Conservation (phyloP, 2,888 invertebrate species). For the Harmothoe impar region DNA sequence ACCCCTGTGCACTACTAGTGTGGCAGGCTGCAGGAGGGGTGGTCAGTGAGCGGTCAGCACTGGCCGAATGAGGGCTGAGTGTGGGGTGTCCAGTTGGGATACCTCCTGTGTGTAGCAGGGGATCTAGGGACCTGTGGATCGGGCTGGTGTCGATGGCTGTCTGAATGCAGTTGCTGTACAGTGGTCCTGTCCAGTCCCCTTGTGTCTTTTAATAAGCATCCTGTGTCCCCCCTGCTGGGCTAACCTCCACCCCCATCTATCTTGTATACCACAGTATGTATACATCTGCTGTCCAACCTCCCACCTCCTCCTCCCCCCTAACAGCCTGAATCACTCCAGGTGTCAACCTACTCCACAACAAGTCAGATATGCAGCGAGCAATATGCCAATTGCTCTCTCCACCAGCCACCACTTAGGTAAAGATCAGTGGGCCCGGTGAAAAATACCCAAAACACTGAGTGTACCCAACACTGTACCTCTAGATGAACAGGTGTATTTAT, state of each 20-base stretch:
- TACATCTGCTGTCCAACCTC: not conserved
- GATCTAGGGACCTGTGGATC: not conserved
- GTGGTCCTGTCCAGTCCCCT: conserved; percentile 4
- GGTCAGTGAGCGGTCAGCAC: conserved; percentile 14
- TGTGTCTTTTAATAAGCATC: conserved; percentile 39
- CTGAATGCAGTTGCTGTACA: not conserved
- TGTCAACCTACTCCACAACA: conserved; percentile 19
- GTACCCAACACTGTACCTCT: not conserved
- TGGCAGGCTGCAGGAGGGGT: not conserved
- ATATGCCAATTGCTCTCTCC: conserved; percentile 18
- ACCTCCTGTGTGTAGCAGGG: not conserved
- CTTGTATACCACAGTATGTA: not conserved
- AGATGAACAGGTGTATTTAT: not conserved
- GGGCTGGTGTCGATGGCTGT: not conserved
- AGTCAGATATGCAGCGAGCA: not conserved
- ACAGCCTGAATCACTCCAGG: not conserved
- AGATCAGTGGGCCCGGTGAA: not conserved
- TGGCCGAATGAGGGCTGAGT: not conserved
- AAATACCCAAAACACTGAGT: not conserved
- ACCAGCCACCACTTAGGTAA: not conserved
- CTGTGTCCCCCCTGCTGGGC: not conserved
- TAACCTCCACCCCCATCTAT: not conserved
- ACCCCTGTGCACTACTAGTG: not conserved
- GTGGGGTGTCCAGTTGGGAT: not conserved
- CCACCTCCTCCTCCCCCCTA: not conserved